Evolutionary conservation across 1,140 invertebrate genomes (phyloP).

Genomic region (Aphaenogaster floridana): DNA sequence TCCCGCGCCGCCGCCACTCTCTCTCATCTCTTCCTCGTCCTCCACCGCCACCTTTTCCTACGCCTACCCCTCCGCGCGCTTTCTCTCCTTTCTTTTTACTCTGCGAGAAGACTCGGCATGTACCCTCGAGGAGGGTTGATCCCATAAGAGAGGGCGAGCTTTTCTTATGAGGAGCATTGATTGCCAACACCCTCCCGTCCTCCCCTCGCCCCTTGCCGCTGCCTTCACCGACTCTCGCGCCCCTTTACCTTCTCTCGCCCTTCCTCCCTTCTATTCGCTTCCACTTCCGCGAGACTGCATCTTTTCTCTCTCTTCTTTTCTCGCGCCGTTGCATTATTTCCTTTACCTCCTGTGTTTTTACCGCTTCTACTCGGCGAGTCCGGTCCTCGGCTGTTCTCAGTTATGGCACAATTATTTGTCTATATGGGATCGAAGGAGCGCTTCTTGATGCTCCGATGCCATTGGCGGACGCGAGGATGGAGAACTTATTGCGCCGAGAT

Average conservation of each 20-base stretch:
- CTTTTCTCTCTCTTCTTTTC: conserved; percentile 10
- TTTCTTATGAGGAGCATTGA: conserved; percentile 87
- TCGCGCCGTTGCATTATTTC: conserved; percentile 57
- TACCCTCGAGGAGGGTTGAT: conserved; percentile 79
- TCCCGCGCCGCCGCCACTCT: conserved; percentile 15
- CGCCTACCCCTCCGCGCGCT: conserved; percentile 52
- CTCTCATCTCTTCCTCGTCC: conserved; percentile 36
- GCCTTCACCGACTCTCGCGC: not conserved
- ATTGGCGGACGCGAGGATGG: conserved; percentile 41
- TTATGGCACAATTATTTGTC: conserved; percentile 57
- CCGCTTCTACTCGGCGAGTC: not conserved
- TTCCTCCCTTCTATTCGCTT: not conserved
- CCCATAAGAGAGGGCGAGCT: conserved; percentile 83
- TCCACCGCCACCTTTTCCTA: conserved; percentile 6
- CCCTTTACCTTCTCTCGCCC: conserved; percentile 15
- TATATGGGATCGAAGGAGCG: conserved; percentile 11
- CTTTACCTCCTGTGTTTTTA: conserved; percentile 17
- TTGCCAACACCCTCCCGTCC: conserved; percentile 83
- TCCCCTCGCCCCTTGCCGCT: not conserved
- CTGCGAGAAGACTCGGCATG: conserved; percentile 58
- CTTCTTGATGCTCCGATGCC: not conserved
- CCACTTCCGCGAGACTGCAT: not conserved
- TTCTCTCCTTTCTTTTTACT: conserved; percentile 57
- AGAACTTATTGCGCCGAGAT: conserved; percentile 39
- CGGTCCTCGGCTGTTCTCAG: conserved; percentile 2